Conservation (phyloP, 2,113 vertebrate species). For the Myotis yumanensis region DNA sequence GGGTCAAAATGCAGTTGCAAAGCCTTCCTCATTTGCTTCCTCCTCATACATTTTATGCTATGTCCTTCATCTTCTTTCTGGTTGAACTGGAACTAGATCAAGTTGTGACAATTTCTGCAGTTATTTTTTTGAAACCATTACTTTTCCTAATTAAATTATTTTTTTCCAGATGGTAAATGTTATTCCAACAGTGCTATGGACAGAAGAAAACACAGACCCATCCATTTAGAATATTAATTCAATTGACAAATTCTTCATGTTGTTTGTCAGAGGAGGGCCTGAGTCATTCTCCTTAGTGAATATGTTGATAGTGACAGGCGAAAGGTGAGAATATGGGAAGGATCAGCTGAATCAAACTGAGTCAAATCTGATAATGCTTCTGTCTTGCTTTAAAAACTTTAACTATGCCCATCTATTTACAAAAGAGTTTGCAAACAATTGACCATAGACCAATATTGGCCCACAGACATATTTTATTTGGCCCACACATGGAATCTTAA, state of each 20-base stretch:
- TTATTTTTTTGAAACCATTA: conserved; percentile 34
- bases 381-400: neutral
- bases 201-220: conserved; percentile 18
- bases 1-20: neutral
- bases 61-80: neutral
- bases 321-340: neutral
- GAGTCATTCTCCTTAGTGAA: neutral
- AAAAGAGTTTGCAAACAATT: neutral
- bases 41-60: neutral
- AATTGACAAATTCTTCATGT: neutral
- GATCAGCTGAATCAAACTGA: neutral
- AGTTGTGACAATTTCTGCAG: neutral
- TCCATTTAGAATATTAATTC: conserved; percentile 38
- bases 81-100: neutral
- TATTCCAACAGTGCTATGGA: neutral
- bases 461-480: neutral
- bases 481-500: neutral
- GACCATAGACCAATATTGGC: neutral
- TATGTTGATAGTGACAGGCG: neutral
- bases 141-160: conserved; percentile 27
- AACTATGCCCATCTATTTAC: neutral
- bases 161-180: conserved; percentile 24
- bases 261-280: neutral
- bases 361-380: neutral
- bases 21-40: neutral